Conservation (phyloP, 2,888 invertebrate species). For the Arctia plantaginis region DNA sequence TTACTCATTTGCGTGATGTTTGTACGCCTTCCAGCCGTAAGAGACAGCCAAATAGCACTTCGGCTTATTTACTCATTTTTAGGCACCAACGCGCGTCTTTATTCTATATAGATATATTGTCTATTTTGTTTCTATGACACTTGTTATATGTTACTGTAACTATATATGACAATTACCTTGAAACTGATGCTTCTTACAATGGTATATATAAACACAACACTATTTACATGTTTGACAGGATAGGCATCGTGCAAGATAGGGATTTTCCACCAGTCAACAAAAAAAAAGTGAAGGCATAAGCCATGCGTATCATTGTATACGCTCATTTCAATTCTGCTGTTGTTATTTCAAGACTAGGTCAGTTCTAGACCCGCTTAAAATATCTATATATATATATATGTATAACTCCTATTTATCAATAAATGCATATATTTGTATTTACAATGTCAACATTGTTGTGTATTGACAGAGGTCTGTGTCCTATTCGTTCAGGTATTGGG, state of each 20-base stretch:
- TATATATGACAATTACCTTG: slow-evolving; percentile 21
- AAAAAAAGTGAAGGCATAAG: slow-evolving; percentile 26
- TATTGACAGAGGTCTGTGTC: neutral
- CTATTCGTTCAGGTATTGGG: neutral
- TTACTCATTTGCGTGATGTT: neutral
- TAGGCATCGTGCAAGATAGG: slow-evolving; percentile 43
- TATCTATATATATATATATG: neutral
- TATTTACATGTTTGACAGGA: slow-evolving; percentile 34
- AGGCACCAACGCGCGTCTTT: neutral
- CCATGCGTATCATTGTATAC: neutral
- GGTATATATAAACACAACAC: slow-evolving; percentile 19
- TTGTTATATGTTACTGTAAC: neutral
- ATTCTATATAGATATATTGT: neutral
- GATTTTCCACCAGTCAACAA: too few relatives aligned
- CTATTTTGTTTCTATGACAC: neutral
- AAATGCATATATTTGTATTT: neutral
- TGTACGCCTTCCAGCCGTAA: neutral
- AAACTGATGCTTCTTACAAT: slow-evolving; percentile 12
- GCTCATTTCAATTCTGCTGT: neutral
- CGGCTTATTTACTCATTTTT: neutral
- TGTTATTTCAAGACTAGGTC: neutral
- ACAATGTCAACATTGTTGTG: neutral
- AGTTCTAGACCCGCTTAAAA: neutral
- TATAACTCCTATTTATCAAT: neutral
- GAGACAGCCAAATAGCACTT: neutral